Evolutionary conservation across 2,113 vertebrate species (phyloP).

Genomic region (Tylochromis polylepis): DNA sequence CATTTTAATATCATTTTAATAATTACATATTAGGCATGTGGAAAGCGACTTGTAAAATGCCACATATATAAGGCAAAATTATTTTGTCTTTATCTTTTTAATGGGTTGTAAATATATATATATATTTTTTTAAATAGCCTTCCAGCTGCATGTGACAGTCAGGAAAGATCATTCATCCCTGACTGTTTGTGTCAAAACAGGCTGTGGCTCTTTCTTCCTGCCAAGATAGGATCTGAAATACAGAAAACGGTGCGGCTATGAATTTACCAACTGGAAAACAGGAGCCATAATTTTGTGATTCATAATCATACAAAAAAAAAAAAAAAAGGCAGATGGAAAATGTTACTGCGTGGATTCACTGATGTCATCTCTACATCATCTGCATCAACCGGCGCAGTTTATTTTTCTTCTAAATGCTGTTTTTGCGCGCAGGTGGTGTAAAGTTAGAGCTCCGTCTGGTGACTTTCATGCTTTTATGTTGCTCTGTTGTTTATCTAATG

Average conservation of each 20-base stretch:
- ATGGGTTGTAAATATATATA: too few relatives aligned
- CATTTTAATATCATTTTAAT: neutral
- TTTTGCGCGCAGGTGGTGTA: neutral
- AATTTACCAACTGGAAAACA: neutral
- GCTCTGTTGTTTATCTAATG: slow-evolving; percentile 6
- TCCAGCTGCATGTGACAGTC: neutral
- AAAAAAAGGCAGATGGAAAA: neutral
- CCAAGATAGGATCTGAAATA: neutral
- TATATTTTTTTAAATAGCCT: too few relatives aligned
- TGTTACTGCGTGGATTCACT: neutral
- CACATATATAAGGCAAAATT: neutral
- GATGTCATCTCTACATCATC: neutral
- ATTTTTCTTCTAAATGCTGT: neutral
- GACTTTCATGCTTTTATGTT: neutral
- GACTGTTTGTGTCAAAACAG: neutral
- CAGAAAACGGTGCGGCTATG: neutral
- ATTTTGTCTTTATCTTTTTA: neutral
- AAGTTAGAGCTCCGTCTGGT: neutral
- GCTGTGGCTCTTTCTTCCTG: neutral
- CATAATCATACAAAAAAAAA: neutral
- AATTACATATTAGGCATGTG: neutral
- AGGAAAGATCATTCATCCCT: neutral
- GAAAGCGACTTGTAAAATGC: neutral
- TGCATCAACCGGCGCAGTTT: neutral
- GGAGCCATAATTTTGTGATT: neutral